A percentile compares a stretch with the other conserved stretches of the same genome.
These are phyloP conservation scores for Hippocampus abdominalis DNA, from an alignment of 2,113 vertebrate species.

Conservation along the genomic window DNA sequence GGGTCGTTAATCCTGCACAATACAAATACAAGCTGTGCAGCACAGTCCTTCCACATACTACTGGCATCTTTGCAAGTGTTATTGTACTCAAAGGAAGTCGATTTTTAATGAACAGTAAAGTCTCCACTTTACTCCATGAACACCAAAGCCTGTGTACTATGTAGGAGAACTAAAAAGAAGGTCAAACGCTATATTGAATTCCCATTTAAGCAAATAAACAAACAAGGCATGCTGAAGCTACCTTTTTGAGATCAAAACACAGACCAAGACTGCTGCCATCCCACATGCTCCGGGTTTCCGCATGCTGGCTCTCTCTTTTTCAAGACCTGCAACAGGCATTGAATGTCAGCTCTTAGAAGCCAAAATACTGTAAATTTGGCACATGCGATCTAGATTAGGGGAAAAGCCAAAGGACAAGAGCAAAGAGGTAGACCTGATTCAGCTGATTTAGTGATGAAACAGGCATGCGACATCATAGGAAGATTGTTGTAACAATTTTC, in stretches of 20 bases:
- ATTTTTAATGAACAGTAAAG: background rate
- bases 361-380: constrained; percentile 28
- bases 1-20: constrained; percentile 17
- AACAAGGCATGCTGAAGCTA: constrained; percentile 35
- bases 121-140: constrained; percentile 7
- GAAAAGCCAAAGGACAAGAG: background rate
- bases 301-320: constrained; percentile 64
- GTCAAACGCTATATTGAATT: background rate
- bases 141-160: background rate
- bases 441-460: background rate
- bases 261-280: constrained; percentile 70
- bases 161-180: background rate
- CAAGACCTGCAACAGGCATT: constrained; percentile 64
- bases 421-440: background rate
- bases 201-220: constrained; percentile 4
- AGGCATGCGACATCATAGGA: background rate
- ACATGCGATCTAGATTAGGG: constrained; percentile 18
- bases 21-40: constrained; percentile 32
- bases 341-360: constrained; percentile 62
- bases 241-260: constrained; percentile 72
- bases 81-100: constrained; percentile 1
- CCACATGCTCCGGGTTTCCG: constrained; percentile 70
- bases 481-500: too few species aligned
- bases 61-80: background rate
- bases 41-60: constrained; percentile 23